These are phyloP conservation scores for Alligator sinensis DNA, from an alignment of 2,113 vertebrate species.

Conservation along the genomic window DNA sequence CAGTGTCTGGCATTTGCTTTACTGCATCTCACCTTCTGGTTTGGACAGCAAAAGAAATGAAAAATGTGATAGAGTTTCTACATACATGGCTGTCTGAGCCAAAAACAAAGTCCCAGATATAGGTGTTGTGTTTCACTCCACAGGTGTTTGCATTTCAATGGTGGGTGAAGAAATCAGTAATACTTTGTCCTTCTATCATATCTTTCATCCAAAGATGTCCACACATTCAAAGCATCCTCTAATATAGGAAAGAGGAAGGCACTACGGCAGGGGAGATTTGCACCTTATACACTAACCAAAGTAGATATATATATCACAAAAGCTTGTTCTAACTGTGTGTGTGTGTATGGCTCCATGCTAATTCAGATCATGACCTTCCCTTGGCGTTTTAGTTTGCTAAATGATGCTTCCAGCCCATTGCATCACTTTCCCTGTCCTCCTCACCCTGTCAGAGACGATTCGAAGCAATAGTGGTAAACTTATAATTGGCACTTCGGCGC, in stretches of 20 bases:
- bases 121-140: neutral
- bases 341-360: too few species aligned
- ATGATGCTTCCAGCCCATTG: too few species aligned
- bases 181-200: rapidly evolving
- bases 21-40: neutral
- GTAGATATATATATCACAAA: too few species aligned
- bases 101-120: neutral
- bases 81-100: neutral
- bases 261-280: too few species aligned
- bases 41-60: neutral
- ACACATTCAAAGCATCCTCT: neutral
- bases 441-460: neutral
- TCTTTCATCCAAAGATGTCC: neutral
- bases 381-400: too few species aligned
- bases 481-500: neutral
- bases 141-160: neutral
- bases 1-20: neutral
- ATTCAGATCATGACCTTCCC: too few species aligned
- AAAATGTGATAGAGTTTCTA: neutral
- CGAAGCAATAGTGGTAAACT: neutral
- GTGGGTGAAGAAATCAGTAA: neutral
- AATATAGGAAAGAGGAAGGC: too few species aligned
- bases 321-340: too few species aligned
- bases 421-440: rapidly evolving
- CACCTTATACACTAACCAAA: too few species aligned